phyloP scores from a whole-genome alignment of 2,888 invertebrate genomes.

The Dryadula phaetusa region DNA sequence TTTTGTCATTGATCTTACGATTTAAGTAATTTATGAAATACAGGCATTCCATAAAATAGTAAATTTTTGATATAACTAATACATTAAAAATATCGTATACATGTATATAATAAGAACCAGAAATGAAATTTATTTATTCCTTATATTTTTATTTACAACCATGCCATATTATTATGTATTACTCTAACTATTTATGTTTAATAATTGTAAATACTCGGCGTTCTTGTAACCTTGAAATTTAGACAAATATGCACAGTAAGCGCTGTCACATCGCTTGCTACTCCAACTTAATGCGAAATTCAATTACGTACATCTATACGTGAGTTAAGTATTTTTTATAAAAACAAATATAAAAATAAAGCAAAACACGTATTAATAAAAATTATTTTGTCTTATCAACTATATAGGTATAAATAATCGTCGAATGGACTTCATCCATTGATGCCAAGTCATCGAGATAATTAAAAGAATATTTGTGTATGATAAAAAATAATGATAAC shows the following conservation, averaged over 20 bases:
- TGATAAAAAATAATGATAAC: slow-evolving; percentile 50
- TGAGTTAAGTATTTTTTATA: neutral
- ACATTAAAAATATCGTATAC: too few species aligned
- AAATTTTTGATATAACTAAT: too few species aligned
- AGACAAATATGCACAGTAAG: neutral
- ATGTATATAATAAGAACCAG: too few species aligned
- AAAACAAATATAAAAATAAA: neutral
- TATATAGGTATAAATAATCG: neutral
- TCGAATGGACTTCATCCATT: neutral
- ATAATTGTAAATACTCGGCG: neutral
- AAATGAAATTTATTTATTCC: too few species aligned
- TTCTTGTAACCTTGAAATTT: slow-evolving; percentile 1
- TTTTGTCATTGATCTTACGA: too few species aligned
- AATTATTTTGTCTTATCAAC: neutral
- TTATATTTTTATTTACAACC: too few species aligned
- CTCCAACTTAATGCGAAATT: neutral
- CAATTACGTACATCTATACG: neutral
- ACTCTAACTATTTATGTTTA: neutral
- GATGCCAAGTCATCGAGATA: slow-evolving; percentile 15
- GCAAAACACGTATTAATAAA: neutral
- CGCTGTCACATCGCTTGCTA: neutral
- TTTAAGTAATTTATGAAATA: too few species aligned
- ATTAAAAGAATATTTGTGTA: slow-evolving; percentile 1
- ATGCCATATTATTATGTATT: too few species aligned
- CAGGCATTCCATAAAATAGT: too few species aligned